Conservation (phyloP, 2,888 invertebrate species). For the Leptinotarsa tumamoca region DNA sequence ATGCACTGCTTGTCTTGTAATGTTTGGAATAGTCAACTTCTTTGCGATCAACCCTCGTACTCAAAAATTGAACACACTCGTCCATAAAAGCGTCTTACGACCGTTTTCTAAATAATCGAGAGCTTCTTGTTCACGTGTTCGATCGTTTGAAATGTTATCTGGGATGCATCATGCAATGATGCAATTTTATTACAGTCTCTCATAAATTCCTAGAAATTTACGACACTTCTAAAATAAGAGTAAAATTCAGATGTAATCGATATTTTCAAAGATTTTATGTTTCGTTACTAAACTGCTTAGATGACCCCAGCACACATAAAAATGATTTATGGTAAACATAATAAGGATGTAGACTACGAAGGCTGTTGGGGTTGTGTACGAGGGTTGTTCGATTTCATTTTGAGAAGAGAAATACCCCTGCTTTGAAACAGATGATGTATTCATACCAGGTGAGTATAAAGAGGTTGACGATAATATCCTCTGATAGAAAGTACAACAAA, state of each 20-base stretch:
- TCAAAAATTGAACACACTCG: neutral
- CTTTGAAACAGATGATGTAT: neutral
- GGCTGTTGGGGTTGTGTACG: neutral
- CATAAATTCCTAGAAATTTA: neutral
- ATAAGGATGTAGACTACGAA: neutral
- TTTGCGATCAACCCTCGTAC: neutral
- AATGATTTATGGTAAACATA: neutral
- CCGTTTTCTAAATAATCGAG: neutral
- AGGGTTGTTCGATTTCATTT: neutral
- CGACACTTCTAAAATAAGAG: neutral
- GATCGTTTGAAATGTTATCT: conserved; percentile 4
- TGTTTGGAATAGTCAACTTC: neutral
- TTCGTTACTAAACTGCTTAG: neutral
- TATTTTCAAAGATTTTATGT: neutral
- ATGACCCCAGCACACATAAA: neutral
- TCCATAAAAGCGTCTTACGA: neutral
- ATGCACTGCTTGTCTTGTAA: too few relatives aligned
- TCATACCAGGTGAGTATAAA: too few relatives aligned
- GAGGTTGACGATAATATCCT: too few relatives aligned
- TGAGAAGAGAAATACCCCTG: neutral
- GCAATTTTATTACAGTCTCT: neutral
- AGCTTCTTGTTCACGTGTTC: neutral
- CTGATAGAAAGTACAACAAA: too few relatives aligned
- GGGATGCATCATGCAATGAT: conserved; percentile 5
- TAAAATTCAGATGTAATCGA: neutral